These are phyloP conservation scores for Gastrophysa polygoni DNA, from an alignment of 2,888 invertebrate genomes.

Conservation along the genomic window DNA sequence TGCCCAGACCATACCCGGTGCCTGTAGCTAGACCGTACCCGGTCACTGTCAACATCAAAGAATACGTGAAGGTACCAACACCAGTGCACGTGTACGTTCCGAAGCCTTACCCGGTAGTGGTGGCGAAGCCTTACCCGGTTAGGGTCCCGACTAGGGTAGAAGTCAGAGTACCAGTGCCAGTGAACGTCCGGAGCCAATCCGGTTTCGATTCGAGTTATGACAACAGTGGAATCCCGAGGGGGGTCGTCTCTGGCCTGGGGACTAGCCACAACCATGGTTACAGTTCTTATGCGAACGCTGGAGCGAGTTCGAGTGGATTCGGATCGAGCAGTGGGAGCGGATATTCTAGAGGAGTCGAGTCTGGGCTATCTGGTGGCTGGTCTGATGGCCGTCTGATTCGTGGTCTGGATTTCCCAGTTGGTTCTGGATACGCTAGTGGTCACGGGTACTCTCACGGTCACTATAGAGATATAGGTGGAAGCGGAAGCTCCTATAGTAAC, in stretches of 20 bases:
- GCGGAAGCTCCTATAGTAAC: constrained; percentile 15
- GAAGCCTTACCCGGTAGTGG: constrained; percentile 49
- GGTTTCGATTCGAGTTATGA: constrained; percentile 29
- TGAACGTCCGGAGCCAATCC: constrained; percentile 39
- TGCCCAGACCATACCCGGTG: constrained; percentile 48
- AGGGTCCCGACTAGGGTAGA: constrained; percentile 46
- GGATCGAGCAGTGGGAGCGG: constrained; percentile 7
- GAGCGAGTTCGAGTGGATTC: neutral
- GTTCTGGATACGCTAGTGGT: constrained; percentile 23
- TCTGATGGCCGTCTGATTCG: constrained; percentile 4
- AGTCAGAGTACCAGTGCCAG: constrained; percentile 49
- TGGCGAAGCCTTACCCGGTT: constrained; percentile 50
- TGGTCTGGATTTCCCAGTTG: neutral
- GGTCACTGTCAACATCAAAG: constrained; percentile 46
- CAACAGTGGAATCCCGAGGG: constrained; percentile 15
- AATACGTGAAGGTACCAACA: constrained; percentile 48
- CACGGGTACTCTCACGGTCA: constrained; percentile 23
- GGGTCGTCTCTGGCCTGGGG: neutral
- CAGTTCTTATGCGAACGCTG: constrained; percentile 4
- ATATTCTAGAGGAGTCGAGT: constrained; percentile 2
- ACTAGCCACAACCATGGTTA: constrained; percentile 2
- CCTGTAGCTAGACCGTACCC: constrained; percentile 47
- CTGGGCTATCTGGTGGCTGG: constrained; percentile 11
- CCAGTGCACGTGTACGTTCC: constrained; percentile 49
- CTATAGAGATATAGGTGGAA: constrained; percentile 21